These are phyloP conservation scores for Psephotus haematonotus DNA, from an alignment of 2,113 vertebrate genomes.

Conservation along the genomic window DNA sequence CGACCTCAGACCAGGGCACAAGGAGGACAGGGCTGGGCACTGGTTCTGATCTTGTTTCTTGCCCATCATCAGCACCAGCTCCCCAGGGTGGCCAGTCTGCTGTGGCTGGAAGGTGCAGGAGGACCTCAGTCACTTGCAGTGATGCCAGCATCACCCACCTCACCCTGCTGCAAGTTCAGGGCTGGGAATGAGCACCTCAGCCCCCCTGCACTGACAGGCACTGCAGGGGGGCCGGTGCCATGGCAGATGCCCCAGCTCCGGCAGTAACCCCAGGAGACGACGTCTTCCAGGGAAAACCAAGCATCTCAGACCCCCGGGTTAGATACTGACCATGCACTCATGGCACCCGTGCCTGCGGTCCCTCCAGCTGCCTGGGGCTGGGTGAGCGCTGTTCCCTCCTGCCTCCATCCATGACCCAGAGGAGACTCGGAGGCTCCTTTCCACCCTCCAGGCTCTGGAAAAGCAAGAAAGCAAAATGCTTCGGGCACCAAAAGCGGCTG, in stretches of 20 bases:
- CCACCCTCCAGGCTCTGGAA: neutral
- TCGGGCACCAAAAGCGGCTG: neutral
- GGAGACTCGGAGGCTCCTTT: neutral
- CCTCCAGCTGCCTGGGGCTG: neutral
- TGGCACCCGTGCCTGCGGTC: rapidly evolving
- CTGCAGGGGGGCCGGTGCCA: neutral
- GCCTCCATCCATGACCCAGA: neutral
- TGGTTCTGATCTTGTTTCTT: neutral
- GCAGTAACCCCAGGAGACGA: rapidly evolving
- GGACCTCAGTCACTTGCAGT: neutral
- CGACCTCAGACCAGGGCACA: neutral
- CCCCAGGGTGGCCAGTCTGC: neutral
- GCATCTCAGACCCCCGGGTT: no score
- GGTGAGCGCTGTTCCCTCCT: neutral
- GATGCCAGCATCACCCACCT: neutral
- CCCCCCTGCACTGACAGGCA: neutral
- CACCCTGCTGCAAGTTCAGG: neutral
- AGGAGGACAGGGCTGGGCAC: neutral
- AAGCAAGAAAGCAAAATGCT: neutral
- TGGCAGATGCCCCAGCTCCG: neutral
- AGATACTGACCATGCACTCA: neutral
- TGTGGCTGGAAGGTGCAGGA: neutral
- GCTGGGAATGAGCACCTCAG: neutral
- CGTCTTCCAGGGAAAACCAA: neutral
- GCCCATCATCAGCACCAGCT: neutral